Base-by-base conservation (phyloP, 1,140 invertebrate genomes). In the Hyphantria cunea region DNA sequence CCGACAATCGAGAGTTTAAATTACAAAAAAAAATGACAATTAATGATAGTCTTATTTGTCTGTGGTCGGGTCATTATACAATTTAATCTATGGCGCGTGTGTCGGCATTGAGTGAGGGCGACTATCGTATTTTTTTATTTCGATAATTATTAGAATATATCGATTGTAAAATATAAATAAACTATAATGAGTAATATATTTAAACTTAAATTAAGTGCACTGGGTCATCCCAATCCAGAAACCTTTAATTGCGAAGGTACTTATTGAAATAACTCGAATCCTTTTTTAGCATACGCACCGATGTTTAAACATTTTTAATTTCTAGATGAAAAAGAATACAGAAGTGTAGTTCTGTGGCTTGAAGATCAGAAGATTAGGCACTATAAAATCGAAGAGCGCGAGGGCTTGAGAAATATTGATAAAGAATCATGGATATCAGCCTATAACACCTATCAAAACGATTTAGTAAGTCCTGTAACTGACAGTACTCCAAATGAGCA, bases 331-430 rank as follows among this genome's bases (percentile, higher is more conserved):
- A 93, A 94, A 63, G 93, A 96, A 72, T 95, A 97, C 80, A 93
- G 95, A 52, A 95, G 94, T 75, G 90, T 97, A 31, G 92, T 98
- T 13, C 79, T 96, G 0, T 99, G 98, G 98, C 79, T 99, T 17
- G 98, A 99, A 91, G 96, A 98, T 84, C 97, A 98, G 84, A 98
- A 97, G 90, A 98, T 99, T 70, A 94, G 97, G 12, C 94, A 95
- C 73, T 97, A 97, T 74, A 95, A 95, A 73, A 96, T 97, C 61
- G 96, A 98, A 83, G 95, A 97, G 62, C 91, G 97, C 15, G 93
- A 93, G 64, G 91, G 87, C 0, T 82, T 99, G 14, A 92, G 95
- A 48, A 92, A 95, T 63, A 93, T 95, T 6, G 82, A 92, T 6
- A 66, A 72, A 17, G 77, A 90, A 1, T 82, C 93, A 37, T 99